These are phyloP conservation scores for Lithophane ornitopus DNA, from an alignment of 2,888 invertebrate genomes.

Conservation along the genomic window DNA sequence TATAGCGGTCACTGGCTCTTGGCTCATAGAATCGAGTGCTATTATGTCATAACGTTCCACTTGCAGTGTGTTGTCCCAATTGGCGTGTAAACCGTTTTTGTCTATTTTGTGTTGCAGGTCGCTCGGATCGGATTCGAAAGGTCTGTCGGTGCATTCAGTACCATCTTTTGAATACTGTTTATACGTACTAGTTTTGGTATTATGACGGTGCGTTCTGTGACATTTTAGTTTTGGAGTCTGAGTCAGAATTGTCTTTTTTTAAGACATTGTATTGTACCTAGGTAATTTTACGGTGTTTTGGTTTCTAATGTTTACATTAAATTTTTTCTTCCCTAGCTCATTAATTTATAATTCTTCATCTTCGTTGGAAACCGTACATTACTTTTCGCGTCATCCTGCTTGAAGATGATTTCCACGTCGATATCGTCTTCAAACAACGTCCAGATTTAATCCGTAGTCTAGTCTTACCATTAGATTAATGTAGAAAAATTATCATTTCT, in stretches of 20 bases:
- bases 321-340: neutral
- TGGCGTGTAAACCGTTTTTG: slow-evolving; percentile 55
- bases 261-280: neutral
- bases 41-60: slow-evolving; percentile 68
- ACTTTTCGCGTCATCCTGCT: neutral
- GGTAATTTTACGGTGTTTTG: neutral
- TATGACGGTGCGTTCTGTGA: neutral
- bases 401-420: neutral
- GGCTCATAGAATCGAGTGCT: slow-evolving; percentile 35
- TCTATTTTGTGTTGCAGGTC: slow-evolving; percentile 60
- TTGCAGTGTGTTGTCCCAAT: slow-evolving; percentile 67
- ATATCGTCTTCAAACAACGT: neutral
- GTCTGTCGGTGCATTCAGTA: slow-evolving; percentile 34
- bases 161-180: slow-evolving; percentile 29
- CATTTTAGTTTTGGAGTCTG: neutral
- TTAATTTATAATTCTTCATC: neutral
- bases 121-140: slow-evolving; percentile 52
- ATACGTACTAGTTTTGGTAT: slow-evolving; percentile 2
- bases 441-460: neutral
- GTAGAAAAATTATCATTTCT: neutral
- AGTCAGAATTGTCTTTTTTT: neutral
- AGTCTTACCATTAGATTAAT: neutral
- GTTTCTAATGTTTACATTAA: too few relatives aligned
- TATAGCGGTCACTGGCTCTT: slow-evolving; percentile 47
- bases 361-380: neutral